Evolutionary conservation across 2,113 vertebrate species (phyloP).

Genomic region (Ornithorhynchus anatinus): DNA sequence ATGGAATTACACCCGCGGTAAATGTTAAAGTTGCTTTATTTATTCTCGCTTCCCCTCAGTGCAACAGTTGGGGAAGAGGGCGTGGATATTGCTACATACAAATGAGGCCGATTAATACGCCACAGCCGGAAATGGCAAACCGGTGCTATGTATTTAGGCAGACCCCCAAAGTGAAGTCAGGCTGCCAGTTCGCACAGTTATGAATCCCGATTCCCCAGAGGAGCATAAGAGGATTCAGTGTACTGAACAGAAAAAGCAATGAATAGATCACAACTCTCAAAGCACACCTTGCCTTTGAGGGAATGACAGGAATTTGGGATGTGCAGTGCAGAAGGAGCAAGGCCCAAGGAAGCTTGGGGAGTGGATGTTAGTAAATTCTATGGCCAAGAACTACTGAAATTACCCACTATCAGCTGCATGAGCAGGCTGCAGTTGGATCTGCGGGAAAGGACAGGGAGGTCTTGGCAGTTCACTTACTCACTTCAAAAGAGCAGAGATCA

Average conservation of each 20-base stretch:
- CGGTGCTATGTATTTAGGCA: conserved; percentile 57
- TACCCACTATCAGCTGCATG: not conserved
- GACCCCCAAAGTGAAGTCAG: conserved; percentile 47
- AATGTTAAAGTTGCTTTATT: conserved; percentile 5
- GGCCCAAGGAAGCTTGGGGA: fast-evolving
- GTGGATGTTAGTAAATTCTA: not conserved
- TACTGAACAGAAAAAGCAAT: conserved; percentile 16
- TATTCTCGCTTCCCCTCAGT: conserved; percentile 3
- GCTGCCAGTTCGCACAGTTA: conserved; percentile 43
- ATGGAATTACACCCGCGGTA: not conserved
- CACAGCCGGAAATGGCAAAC: conserved; percentile 26
- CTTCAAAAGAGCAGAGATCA: too few species aligned
- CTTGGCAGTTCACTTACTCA: too few species aligned
- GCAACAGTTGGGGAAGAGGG: not conserved
- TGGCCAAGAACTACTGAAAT: not conserved
- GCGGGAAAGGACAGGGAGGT: not conserved
- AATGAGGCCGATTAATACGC: conserved; percentile 39
- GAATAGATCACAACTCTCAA: conserved; percentile 19
- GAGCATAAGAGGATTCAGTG: conserved; percentile 27
- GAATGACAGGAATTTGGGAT: not conserved
- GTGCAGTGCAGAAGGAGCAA: not conserved
- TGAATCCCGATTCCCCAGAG: conserved; percentile 29
- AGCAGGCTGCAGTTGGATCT: not conserved
- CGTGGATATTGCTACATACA: conserved; percentile 18
- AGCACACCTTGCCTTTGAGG: conserved; percentile 7